phyloP scores from a whole-genome alignment of 2,888 invertebrate species.

The Eremobia ochroleuca region DNA sequence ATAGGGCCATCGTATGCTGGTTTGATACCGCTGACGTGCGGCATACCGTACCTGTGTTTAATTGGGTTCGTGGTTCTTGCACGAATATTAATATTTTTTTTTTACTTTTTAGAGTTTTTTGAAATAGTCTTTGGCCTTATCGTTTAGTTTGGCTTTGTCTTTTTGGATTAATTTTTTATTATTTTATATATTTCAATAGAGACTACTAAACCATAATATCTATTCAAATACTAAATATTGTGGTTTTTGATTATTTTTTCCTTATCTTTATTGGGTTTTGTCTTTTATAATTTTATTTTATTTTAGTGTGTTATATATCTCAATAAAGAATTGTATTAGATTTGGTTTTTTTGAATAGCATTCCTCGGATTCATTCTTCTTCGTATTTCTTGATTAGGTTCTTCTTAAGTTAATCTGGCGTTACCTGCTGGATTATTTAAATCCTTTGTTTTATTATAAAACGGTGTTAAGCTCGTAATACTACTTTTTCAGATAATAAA shows the following conservation, averaged over 20 bases:
- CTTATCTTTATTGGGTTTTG: not conserved
- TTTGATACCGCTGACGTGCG: not conserved
- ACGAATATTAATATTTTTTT: not conserved
- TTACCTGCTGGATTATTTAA: not conserved
- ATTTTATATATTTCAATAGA: slow-evolving; percentile 1
- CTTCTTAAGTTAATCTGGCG: too few species aligned
- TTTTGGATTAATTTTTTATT: not conserved
- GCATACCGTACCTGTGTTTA: not conserved
- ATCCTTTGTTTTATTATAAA: not conserved
- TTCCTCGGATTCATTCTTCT: not conserved
- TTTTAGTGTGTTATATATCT: not conserved
- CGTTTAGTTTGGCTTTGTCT: not conserved
- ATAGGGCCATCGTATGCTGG: too few species aligned
- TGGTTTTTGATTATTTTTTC: not conserved
- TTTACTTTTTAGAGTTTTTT: not conserved
- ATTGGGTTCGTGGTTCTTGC: not conserved
- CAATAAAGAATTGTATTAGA: not conserved
- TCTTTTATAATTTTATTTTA: not conserved
- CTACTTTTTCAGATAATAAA: not conserved
- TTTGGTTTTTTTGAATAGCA: not conserved
- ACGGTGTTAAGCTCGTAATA: not conserved
- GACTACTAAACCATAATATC: too few species aligned
- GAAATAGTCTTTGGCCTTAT: not conserved
- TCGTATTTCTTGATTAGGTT: not conserved
- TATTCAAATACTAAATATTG: too few species aligned